Base-by-base conservation (phyloP, 2,113 vertebrate genomes). In the Macrotus californicus region DNA sequence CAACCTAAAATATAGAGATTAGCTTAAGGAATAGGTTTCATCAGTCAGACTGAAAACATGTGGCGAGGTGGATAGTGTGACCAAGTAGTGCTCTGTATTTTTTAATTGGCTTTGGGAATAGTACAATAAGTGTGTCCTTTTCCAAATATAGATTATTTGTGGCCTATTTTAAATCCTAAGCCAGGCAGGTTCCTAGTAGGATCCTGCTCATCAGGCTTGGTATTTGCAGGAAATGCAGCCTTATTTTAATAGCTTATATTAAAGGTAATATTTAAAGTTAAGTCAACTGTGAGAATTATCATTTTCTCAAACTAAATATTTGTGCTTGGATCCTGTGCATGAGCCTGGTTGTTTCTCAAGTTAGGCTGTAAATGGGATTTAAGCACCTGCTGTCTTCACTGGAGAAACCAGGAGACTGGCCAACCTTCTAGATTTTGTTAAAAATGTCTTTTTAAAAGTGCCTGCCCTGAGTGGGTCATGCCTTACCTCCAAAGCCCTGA, bases 241-340 rank as follows among this genome's bases (percentile, higher is more conserved):
- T 89, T 67, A 88, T 72, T 91, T 95, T 59, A 89, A 39, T 76
- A 95, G 46, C 52, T 92, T 94, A 82, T 22, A 19, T 93, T 46
- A 83, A 87, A 46, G 61, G 4, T 66, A 70, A 72, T 54, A 73
- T 79, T 83, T 36, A 92, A 90, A 91, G 89, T 75, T 83, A 93
- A 83, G 76, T 39, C 34, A 39, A 36, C 50, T 50, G 19, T 69
- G 67, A 79, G 61, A 94, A 61, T 91, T 15, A 75, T 64, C 29
- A 56, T 92, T 89, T 94, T 88, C 72, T 94, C 41, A 80, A 64
- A 64, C 39, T 31, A 46, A 70, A 50, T 43, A 22, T 80, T 46
- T 64, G 70, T 87, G 26, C 66, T 80, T 69, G 59, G 43, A 70
- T 56, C 41, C 43, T 22, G 2, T 82, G 19, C 31, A 31, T 48